These are phyloP conservation scores for Nineta flava DNA, from an alignment of 2,888 invertebrate genomes.

Conservation along the genomic window DNA sequence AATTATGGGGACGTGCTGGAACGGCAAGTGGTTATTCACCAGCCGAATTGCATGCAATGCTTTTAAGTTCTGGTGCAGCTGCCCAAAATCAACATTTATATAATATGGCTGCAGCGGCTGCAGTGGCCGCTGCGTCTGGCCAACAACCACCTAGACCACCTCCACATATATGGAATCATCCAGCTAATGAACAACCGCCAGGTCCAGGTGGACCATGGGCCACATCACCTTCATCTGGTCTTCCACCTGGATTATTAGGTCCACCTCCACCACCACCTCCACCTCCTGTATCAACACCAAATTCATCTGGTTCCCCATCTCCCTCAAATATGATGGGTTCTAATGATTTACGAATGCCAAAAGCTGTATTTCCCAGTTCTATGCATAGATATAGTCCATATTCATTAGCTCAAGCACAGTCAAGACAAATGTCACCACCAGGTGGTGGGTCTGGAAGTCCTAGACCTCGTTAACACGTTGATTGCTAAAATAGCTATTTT, in stretches of 20 bases:
- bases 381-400: conserved; percentile 31
- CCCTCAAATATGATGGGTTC: conserved; percentile 19
- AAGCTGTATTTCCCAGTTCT: conserved; percentile 28
- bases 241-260: conserved; percentile 26
- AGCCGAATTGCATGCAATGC: conserved; percentile 25
- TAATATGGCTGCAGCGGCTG: conserved; percentile 9
- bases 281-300: conserved; percentile 33
- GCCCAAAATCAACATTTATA: conserved; percentile 25
- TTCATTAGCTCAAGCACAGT: conserved; percentile 15
- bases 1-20: conserved; percentile 34
- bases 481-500: background rate
- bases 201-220: conserved; percentile 19
- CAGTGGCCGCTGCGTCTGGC: conserved; percentile 20
- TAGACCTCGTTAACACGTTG: conserved; percentile 5
- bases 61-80: conserved; percentile 23
- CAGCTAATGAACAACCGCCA: conserved; percentile 12
- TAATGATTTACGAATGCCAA: conserved; percentile 28
- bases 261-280: conserved; percentile 25
- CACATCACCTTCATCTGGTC: conserved; percentile 19
- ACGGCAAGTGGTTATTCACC: conserved; percentile 29
- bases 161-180: conserved; percentile 26
- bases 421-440: conserved; percentile 5
- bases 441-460: conserved; percentile 3
- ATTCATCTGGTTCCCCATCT: conserved; percentile 44
- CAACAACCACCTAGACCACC: conserved; percentile 21